Evolutionary conservation across 2,888 invertebrate species (phyloP).

Genomic region (Cecidostiba fungosa): DNA sequence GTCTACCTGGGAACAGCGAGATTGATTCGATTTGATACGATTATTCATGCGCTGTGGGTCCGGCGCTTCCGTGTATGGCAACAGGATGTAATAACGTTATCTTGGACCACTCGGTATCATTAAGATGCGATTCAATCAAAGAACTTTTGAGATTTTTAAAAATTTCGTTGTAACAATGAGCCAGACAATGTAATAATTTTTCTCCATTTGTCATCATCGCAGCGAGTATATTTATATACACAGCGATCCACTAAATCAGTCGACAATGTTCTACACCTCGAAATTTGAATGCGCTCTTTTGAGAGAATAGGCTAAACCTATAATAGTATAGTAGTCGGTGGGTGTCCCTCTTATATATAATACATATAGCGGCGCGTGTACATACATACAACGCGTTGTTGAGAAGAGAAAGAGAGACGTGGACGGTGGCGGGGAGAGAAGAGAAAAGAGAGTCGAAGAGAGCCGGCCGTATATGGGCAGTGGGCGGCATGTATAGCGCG

Average conservation of each 20-base stretch:
- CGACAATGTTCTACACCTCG: too few relatives aligned
- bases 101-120: neutral
- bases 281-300: neutral
- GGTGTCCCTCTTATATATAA: neutral
- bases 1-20: neutral
- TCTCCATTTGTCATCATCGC: too few relatives aligned
- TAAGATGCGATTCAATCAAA: neutral
- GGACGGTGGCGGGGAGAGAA: neutral
- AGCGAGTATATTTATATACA: neutral
- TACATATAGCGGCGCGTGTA: neutral
- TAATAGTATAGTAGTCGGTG: neutral
- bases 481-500: constrained; percentile 24
- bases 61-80: neutral
- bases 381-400: neutral
- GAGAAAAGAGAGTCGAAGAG: neutral
- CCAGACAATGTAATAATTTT: too few relatives aligned
- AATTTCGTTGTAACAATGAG: too few relatives aligned
- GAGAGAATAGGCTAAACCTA: neutral
- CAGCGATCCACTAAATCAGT: too few relatives aligned
- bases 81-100: constrained; percentile 4
- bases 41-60: constrained; percentile 8
- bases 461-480: constrained; percentile 56
- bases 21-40: constrained; percentile 40
- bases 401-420: neutral
- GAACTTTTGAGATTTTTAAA: neutral